These are phyloP conservation scores for Drosophila differens DNA, from an alignment of 2,888 invertebrate species.

Conservation along the genomic window DNA sequence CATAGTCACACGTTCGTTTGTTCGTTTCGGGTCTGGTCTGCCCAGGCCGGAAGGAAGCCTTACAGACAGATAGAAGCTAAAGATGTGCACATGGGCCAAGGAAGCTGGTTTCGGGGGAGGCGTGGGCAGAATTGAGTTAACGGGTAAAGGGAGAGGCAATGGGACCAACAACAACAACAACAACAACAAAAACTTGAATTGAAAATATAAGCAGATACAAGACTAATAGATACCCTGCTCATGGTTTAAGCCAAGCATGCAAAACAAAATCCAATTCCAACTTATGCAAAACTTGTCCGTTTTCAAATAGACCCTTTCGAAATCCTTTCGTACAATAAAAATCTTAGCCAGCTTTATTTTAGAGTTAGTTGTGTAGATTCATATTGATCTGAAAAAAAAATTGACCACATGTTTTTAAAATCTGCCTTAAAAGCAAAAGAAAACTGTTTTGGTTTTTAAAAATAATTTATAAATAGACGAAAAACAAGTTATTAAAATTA, in stretches of 20 bases:
- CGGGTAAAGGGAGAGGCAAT: neutral
- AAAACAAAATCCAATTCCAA: neutral
- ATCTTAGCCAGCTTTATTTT: neutral
- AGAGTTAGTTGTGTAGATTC: neutral
- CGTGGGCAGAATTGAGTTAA: neutral
- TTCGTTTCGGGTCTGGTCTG: conserved; percentile 26
- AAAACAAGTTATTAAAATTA: neutral
- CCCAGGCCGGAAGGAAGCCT: conserved; percentile 75
- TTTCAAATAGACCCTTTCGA: neutral
- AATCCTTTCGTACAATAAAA: neutral
- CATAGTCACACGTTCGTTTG: conserved; percentile 71
- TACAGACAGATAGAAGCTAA: conserved; percentile 79
- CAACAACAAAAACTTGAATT: neutral
- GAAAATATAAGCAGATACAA: neutral
- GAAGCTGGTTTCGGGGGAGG: neutral
- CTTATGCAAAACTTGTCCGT: neutral
- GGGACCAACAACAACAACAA: neutral
- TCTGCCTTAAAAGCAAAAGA: neutral
- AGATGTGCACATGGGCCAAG: conserved; percentile 54
- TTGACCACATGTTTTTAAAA: neutral
- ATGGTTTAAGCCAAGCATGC: neutral
- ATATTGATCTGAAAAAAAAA: neutral
- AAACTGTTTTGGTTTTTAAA: neutral
- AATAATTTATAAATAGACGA: neutral
- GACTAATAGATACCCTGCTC: neutral